Evolutionary conservation across 2,888 invertebrate genomes (phyloP), one percentile per base, ranked within the genome.

Genomic region (Dryobota labecula): DNA sequence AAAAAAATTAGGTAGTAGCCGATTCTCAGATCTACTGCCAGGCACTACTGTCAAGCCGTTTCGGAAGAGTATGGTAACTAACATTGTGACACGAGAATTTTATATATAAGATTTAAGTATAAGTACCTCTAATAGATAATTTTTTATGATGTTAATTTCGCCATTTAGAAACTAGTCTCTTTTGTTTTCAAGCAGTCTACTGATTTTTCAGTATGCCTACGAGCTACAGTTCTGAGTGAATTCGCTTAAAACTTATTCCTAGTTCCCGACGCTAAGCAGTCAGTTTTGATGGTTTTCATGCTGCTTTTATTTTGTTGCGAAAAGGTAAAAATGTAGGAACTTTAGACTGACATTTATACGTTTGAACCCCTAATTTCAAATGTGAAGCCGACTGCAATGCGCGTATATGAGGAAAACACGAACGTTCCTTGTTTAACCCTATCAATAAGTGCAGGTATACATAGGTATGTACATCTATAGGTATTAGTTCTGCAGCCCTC

Each of bases 361-460:
- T 66, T 68, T 65, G 56, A 68, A 62, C 68, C 71, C 82, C 72
- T 49, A 61, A 77, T 81, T 74, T 70, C 9, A 70, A 70, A 78
- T 70, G 64, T 41, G 54, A 80, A 61, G n/a, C 51, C 38, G 53
- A 62, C 65, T 51, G 64, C 54, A 38, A 11, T 49, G 33, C 49
- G 49, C 41, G 38, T 67, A 58, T 63, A 58, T 24, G 27, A 54
- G 36, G 49, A 38, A 70, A 51, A 53, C 53, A 76, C 24, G 61
- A 54, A 70, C 27, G 33, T 36, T 47, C 65, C 49, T n/a, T 69
- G 18, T 54, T 61, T 49, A 65, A 81, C 43, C 45, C 36, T 56
- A 77, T 83, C 75, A 80, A 83, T 82, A 64, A 51, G 18, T 77
- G 38, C 57, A 68, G 27, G 61, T 61, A 64, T 45, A 70, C 47